Percentiles rank a stretch among this genome's conserved stretches.
phyloP scores from a whole-genome alignment of 2,113 vertebrate species.

The human region DNA sequence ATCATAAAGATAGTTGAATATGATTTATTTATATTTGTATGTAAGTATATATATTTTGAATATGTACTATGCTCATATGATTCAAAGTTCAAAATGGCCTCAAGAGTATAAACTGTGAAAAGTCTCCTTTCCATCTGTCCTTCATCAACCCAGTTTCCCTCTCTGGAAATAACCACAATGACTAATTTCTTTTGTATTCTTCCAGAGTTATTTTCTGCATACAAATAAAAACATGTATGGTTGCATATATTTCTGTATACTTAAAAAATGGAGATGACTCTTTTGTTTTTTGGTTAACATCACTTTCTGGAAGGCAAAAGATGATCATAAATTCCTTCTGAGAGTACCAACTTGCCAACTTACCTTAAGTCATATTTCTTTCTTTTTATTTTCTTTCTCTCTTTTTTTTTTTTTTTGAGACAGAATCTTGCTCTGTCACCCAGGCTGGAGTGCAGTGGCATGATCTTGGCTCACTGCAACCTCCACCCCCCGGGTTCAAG shows the following conservation, averaged over 20 bases:
- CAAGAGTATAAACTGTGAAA: neutral
- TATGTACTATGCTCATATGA: neutral
- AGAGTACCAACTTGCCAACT: neutral
- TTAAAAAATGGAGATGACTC: neutral
- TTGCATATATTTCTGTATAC: neutral
- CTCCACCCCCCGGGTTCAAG: too few relatives aligned
- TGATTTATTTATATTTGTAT: neutral
- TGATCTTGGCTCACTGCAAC: too few relatives aligned
- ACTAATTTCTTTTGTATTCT: neutral
- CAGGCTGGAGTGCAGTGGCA: too few relatives aligned
- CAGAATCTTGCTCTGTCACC: too few relatives aligned
- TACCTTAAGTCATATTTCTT: neutral
- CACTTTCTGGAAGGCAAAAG: neutral
- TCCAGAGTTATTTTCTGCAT: neutral
- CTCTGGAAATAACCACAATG: neutral
- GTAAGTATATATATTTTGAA: neutral
- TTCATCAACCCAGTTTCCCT: neutral
- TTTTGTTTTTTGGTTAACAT: neutral
- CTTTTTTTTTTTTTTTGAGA: too few relatives aligned
- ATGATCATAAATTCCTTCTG: neutral
- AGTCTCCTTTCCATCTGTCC: neutral
- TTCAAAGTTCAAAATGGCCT: neutral
- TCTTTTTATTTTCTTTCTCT: too few relatives aligned
- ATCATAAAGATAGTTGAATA: neutral
- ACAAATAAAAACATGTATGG: neutral